A percentile compares a stretch with the other conserved stretches of the same genome.
Conservation (phyloP, 35 echinoderm and acorn worm genomes). For the Acanthaster planci region DNA sequence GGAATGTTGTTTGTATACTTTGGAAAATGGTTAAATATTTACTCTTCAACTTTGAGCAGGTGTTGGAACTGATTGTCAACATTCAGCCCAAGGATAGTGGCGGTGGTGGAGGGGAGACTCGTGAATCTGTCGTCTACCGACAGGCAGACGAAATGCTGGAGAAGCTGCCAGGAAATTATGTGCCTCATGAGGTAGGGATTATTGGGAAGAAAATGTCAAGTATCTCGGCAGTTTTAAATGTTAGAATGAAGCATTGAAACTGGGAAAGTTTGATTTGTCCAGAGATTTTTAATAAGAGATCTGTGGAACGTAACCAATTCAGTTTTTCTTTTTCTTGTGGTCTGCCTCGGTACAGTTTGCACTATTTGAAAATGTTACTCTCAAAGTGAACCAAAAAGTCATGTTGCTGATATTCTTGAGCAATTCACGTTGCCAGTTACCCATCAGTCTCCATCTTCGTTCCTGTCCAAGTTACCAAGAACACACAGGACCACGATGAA, state of each 20-base stretch:
- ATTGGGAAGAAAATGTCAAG: background rate
- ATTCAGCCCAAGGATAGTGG: slow-evolving; percentile 98
- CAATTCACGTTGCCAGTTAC: too few relatives aligned
- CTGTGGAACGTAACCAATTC: too few relatives aligned
- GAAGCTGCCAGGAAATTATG: slow-evolving; percentile 78
- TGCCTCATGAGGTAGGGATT: slow-evolving; percentile 77
- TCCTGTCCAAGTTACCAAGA: too few relatives aligned
- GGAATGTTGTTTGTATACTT: too few relatives aligned
- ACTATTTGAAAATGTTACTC: background rate
- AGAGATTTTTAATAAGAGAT: too few relatives aligned
- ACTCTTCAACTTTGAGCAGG: slow-evolving; percentile 21
- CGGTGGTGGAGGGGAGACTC: slow-evolving; percentile 84
- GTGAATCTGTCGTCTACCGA: slow-evolving; percentile 81
- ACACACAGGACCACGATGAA: too few relatives aligned
- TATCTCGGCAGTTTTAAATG: background rate
- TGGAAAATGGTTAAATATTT: too few relatives aligned
- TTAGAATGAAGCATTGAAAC: background rate
- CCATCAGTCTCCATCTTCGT: too few relatives aligned
- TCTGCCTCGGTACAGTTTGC: background rate
- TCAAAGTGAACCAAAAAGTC: too few relatives aligned
- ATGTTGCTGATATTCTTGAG: too few relatives aligned
- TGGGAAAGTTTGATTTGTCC: too few relatives aligned
- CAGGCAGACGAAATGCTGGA: slow-evolving; percentile 95
- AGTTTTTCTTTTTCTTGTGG: background rate
- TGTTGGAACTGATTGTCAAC: slow-evolving; percentile 91